Conservation (phyloP, 1,140 invertebrate genomes). For the Procambarus clarkii region DNA sequence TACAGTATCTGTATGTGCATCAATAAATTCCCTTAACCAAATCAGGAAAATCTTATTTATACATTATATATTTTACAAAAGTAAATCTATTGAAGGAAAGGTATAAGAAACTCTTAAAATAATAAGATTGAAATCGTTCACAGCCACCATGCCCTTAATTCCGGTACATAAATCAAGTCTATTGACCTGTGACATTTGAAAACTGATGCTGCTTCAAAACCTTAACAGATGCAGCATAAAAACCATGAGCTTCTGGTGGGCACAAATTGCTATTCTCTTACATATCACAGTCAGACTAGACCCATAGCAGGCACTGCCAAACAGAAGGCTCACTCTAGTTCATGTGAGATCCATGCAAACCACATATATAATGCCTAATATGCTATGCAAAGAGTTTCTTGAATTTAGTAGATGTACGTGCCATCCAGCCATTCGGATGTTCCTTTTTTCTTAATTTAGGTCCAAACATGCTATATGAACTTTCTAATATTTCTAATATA, state of each 20-base stretch:
- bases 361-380: neutral
- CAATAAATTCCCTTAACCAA: neutral
- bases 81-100: neutral
- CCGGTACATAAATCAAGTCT: neutral
- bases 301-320: neutral
- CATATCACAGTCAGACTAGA: conserved; percentile 15
- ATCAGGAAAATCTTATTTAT: neutral
- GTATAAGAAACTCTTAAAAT: neutral
- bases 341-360: neutral
- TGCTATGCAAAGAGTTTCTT: neutral
- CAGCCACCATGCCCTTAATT: neutral
- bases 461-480: neutral
- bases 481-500: neutral
- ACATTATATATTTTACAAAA: neutral
- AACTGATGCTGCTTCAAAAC: too few relatives aligned
- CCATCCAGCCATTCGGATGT: neutral
- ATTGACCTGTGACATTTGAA: too few relatives aligned
- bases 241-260: conserved; percentile 8
- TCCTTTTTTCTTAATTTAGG: neutral
- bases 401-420: neutral
- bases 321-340: neutral
- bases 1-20: neutral
- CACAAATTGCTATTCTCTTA: conserved; percentile 9
- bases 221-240: neutral
- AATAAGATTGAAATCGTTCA: neutral